Base-by-base conservation (phyloP, 2,797 vertebrate genomes). In the Picus viridis region DNA sequence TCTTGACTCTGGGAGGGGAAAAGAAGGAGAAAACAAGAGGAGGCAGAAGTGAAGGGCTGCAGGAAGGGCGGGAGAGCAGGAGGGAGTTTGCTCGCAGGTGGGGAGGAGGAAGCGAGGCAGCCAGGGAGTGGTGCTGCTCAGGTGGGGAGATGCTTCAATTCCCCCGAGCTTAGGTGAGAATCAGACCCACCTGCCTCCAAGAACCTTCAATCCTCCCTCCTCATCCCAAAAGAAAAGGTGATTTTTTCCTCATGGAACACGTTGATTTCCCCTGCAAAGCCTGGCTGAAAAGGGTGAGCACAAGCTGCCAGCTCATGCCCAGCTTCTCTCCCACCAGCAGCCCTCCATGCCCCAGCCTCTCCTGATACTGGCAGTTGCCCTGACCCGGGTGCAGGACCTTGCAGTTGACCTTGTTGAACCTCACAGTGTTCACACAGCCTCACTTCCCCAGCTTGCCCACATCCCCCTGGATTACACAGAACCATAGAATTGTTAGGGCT, bases 1-100 rank as follows among this genome's bases (percentile, higher is more conserved):
- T 99, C 98, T 99, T 99, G 90, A 98, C 97, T 98, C 99, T 99
- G 97, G 22, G 23, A 79, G 75, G 83, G 83, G 32, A 93, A 16
- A 54, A 45, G 56, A 62, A 84, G 30, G 19, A 59, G 26, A 20
- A 17, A 39, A 27, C 34, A 18, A 65, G 39, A 7, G 18, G 68
- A 64, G 56, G 54, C 17, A 2, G 23, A 29, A 58, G 32, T 49
- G 12, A 89, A 23, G 12, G 9, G 58, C 9, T 39, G 39, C 12
- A 39, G 39, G 39, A 39, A 8, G 29, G 39, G 0, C 2, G 2
- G 17, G 22, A 7, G 6, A 39, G 6, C 2, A 2, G 17, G 22
- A 7, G 6, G 43, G 6, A 3, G 26, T 36, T 36, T 45, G 23
- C 26, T 36, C 4, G 4, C 3, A 11, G 15, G 14, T 0, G 2